These are phyloP conservation scores for Eugnorisma glareosa DNA, from an alignment of 2,888 invertebrate species.

Conservation along the genomic window DNA sequence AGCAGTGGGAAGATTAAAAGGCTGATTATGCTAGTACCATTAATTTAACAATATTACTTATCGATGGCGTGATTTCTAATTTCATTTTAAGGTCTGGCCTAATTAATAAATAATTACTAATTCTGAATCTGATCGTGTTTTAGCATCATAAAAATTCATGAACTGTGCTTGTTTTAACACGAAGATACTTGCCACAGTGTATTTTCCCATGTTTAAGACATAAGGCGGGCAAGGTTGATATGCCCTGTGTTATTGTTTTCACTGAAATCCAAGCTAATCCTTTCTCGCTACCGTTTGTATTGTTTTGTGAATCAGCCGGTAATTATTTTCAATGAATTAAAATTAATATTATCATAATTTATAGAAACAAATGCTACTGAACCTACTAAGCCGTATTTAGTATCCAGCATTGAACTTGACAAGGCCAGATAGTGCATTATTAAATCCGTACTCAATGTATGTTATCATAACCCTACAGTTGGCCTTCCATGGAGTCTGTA, in stretches of 20 bases:
- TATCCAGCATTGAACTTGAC: not conserved
- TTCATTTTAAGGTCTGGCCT: not conserved
- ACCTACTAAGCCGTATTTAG: not conserved
- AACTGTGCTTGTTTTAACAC: slow-evolving; percentile 28
- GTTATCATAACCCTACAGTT: not conserved
- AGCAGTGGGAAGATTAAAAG: no score
- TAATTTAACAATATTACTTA: not conserved
- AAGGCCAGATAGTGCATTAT: not conserved
- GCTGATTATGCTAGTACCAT: no score
- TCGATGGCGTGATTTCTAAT: not conserved
- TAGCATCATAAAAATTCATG: slow-evolving; percentile 19
- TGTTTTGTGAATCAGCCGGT: not conserved
- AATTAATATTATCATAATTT: not conserved
- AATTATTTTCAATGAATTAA: not conserved
- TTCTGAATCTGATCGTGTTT: not conserved
- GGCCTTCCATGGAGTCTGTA: not conserved
- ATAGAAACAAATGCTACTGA: not conserved
- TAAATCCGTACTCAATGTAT: not conserved
- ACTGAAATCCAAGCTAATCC: not conserved
- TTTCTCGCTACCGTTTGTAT: slow-evolving; percentile 18
- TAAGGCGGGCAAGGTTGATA: not conserved
- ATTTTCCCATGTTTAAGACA: not conserved
- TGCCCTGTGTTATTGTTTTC: not conserved
- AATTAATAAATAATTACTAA: not conserved
- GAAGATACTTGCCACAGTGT: not conserved